These are phyloP conservation scores for Aurelia sp. DNA, from an alignment of 30 jellyfish, hydroid and myxozoan species.

Conservation along the genomic window DNA sequence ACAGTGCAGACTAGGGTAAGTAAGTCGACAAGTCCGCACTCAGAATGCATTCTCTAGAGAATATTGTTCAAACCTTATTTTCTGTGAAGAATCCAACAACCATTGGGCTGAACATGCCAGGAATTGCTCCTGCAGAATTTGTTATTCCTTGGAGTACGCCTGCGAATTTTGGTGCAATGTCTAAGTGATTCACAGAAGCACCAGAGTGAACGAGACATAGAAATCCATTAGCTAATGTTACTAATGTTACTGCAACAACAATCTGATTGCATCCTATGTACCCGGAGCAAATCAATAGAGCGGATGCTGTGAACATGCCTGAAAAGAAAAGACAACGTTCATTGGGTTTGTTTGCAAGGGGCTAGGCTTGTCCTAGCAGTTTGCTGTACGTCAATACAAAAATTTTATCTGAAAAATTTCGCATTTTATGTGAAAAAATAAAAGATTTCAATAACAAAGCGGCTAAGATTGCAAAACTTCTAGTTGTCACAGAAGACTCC, in stretches of 20 bases:
- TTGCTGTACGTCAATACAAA: too few relatives aligned
- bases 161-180: constrained; percentile 73
- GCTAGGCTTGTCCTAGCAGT: too few relatives aligned
- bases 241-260: constrained; percentile 42
- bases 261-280: constrained; percentile 67
- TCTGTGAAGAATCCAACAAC: constrained; percentile 84
- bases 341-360: too few relatives aligned
- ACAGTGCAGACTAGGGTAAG: too few relatives aligned
- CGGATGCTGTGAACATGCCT: constrained; percentile 74
- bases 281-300: constrained; percentile 34
- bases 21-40: too few relatives aligned
- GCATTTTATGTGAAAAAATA: too few relatives aligned
- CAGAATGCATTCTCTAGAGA: too few relatives aligned
- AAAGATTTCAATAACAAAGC: too few relatives aligned
- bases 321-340: neutral
- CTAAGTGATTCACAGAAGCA: constrained; percentile 65
- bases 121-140: constrained; percentile 66
- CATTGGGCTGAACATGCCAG: constrained; percentile 69
- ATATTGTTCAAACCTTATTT: constrained; percentile 25
- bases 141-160: constrained; percentile 69
- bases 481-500: too few relatives aligned
- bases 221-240: constrained; percentile 67
- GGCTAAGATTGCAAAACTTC: too few relatives aligned
- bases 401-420: too few relatives aligned
- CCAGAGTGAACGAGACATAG: constrained; percentile 36